phyloP scores from a whole-genome alignment of 2,888 invertebrate species.

The Synergus japonicus region DNA sequence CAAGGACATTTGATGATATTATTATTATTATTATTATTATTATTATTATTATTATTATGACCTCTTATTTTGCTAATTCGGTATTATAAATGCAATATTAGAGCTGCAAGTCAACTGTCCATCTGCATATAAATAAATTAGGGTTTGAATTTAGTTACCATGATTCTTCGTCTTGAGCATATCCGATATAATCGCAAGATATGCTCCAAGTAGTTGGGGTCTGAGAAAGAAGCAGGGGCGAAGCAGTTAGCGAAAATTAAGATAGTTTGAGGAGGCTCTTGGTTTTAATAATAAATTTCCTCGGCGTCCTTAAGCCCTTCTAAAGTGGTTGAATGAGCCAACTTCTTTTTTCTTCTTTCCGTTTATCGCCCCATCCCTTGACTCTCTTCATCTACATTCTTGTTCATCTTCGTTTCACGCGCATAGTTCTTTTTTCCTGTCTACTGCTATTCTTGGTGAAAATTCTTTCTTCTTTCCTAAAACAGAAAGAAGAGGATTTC shows the following conservation, averaged over 20 bases:
- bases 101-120: too few species aligned
- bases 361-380: conserved; percentile 18
- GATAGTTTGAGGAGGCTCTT: conserved; percentile 60
- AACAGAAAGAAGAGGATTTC: neutral
- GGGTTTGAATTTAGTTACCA: neutral
- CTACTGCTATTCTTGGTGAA: neutral
- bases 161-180: conserved; percentile 7
- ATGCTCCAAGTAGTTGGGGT: conserved; percentile 16
- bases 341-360: conserved; percentile 41
- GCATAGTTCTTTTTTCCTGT: neutral
- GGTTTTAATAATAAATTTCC: conserved; percentile 65
- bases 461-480: conserved; percentile 5
- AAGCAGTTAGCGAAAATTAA: conserved; percentile 63
- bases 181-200: conserved; percentile 7
- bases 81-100: too few species aligned
- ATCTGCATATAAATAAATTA: neutral
- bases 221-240: conserved; percentile 53
- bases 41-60: neutral
- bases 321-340: conserved; percentile 57
- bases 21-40: neutral
- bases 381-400: neutral
- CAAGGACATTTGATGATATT: neutral
- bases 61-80: too few species aligned
- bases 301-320: conserved; percentile 53
- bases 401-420: neutral